Percentiles rank a stretch among this genome's conserved stretches.
Conservation (phyloP, 1,140 invertebrate species). For the Cydia strobilella region DNA sequence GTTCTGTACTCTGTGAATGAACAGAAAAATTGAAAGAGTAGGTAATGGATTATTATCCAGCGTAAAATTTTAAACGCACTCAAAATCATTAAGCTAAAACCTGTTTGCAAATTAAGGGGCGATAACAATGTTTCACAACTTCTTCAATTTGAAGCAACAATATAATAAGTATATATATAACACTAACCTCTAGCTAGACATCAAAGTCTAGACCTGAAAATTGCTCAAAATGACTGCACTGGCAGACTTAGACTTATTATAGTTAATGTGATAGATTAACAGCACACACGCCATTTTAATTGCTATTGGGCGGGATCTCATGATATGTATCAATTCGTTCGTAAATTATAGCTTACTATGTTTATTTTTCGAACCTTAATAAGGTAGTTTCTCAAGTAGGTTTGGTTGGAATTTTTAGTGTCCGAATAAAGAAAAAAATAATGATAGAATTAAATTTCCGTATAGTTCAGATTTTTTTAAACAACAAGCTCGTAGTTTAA, state of each 20-base stretch:
- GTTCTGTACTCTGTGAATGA: too few relatives aligned
- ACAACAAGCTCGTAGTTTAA: too few relatives aligned
- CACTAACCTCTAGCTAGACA: not conserved
- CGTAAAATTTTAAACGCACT: too few relatives aligned
- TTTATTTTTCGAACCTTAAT: not conserved
- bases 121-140: not conserved
- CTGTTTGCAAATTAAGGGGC: too few relatives aligned
- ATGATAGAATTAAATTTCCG: too few relatives aligned
- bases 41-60: too few relatives aligned
- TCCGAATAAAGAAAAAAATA: too few relatives aligned
- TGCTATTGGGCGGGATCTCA: not conserved
- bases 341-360: not conserved
- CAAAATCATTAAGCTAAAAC: too few relatives aligned
- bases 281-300: conserved; percentile 21
- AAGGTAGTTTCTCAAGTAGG: not conserved
- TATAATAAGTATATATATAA: not conserved
- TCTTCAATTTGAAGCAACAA: too few relatives aligned
- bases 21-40: too few relatives aligned
- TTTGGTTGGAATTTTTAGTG: too few relatives aligned
- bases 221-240: not conserved
- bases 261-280: conserved; percentile 12
- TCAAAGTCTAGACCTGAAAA: conserved; percentile 9
- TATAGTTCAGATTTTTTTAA: too few relatives aligned
- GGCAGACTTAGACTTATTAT: not conserved
- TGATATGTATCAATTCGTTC: conserved; percentile 8